Conservation (phyloP, 1,140 invertebrate species). For the Lanistes nyassanus region DNA sequence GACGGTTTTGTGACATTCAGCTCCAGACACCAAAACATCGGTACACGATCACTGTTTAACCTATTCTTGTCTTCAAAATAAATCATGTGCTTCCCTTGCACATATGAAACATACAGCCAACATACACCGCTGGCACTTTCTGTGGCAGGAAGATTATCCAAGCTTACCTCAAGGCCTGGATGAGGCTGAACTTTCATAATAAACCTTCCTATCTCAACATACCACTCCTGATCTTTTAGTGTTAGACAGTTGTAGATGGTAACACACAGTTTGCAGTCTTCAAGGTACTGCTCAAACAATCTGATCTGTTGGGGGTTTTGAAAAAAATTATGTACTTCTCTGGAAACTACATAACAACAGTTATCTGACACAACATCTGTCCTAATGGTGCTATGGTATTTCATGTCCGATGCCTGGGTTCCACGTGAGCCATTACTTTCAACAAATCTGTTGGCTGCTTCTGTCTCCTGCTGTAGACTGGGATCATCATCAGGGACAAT, state of each 20-base stretch:
- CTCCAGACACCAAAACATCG: too few relatives aligned
- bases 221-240: slow-evolving; percentile 31
- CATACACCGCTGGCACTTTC: slow-evolving; percentile 38
- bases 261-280: slow-evolving; percentile 38
- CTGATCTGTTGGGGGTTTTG: neutral
- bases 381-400: too few relatives aligned
- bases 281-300: slow-evolving; percentile 33
- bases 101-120: slow-evolving; percentile 60
- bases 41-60: slow-evolving; percentile 25
- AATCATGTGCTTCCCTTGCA: slow-evolving; percentile 48
- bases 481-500: slow-evolving; percentile 45
- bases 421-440: too few relatives aligned
- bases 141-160: neutral
- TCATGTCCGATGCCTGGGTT: too few relatives aligned
- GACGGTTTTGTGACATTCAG: neutral
- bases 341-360: too few relatives aligned
- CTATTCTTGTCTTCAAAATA: slow-evolving; percentile 59
- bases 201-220: slow-evolving; percentile 47
- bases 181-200: slow-evolving; percentile 31
- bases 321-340: neutral
- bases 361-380: too few relatives aligned
- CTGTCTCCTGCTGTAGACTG: slow-evolving; percentile 28
- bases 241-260: slow-evolving; percentile 19
- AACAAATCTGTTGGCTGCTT: neutral
- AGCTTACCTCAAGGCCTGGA: slow-evolving; percentile 2